Percentiles rank a stretch among this genome's conserved stretches.
These are phyloP conservation scores for Macrotis lagotis DNA, from an alignment of 2,113 vertebrate genomes.

Conservation along the genomic window DNA sequence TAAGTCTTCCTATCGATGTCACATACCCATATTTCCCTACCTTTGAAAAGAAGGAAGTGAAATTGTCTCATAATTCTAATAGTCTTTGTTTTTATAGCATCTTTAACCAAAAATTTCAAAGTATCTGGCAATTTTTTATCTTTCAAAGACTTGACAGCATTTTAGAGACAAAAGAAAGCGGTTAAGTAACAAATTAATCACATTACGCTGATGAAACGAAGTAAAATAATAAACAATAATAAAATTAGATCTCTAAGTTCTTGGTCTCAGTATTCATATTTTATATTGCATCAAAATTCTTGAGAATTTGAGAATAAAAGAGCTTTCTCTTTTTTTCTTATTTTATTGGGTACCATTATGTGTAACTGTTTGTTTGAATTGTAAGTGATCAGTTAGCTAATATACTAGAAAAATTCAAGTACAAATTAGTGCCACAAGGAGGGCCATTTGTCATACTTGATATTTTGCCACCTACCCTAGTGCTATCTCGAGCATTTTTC, in stretches of 20 bases:
- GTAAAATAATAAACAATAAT: neutral
- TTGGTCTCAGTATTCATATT: neutral
- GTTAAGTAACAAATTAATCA: neutral
- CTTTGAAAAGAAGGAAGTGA: neutral
- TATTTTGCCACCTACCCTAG: conserved; percentile 50
- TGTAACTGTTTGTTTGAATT: neutral
- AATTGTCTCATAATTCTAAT: neutral
- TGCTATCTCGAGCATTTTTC: conserved; percentile 44
- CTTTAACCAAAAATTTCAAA: neutral
- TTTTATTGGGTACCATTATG: neutral
- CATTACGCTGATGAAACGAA: neutral
- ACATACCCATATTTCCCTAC: neutral
- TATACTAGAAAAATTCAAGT: neutral
- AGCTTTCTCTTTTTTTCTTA: neutral
- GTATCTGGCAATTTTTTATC: neutral
- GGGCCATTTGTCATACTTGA: conserved; percentile 23
- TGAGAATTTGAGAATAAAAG: neutral
- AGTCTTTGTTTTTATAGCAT: neutral
- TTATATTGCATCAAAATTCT: neutral
- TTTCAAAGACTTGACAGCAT: neutral
- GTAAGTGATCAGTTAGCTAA: neutral
- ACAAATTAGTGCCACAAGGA: conserved; percentile 1
- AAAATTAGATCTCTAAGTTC: neutral
- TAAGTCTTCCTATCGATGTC: neutral
- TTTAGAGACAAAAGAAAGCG: neutral